Evolutionary conservation across 2,888 invertebrate species (phyloP).

Genomic region (Drosophila leonis): DNA sequence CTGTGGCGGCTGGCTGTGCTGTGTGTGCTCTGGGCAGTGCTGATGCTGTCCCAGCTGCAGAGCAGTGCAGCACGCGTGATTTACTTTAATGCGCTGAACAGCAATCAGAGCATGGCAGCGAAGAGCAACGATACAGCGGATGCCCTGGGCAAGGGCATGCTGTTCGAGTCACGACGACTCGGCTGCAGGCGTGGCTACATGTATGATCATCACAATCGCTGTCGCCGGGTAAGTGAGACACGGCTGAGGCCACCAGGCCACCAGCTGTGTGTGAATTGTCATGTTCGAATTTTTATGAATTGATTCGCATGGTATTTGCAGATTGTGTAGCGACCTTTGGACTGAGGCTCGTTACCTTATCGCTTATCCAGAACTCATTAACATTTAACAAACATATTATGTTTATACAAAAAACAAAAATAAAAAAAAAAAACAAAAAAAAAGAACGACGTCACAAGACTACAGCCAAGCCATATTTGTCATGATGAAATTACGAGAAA

Average conservation of each 20-base stretch:
- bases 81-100: constrained; percentile 46
- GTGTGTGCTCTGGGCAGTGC: neutral
- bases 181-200: constrained; percentile 56
- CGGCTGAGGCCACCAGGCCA: neutral
- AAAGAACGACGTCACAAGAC: constrained; percentile 35
- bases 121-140: neutral
- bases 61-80: constrained; percentile 53
- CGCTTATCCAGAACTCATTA: constrained; percentile 26
- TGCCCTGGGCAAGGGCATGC: constrained; percentile 61
- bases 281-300: neutral
- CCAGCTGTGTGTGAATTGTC: neutral
- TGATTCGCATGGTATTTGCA: constrained; percentile 17
- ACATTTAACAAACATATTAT: constrained; percentile 11
- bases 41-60: constrained; percentile 15
- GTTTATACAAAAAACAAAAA: neutral
- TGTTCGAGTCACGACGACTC: constrained; percentile 51
- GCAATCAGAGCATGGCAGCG: constrained; percentile 27
- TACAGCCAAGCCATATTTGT: constrained; percentile 12
- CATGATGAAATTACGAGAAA: constrained; percentile 33
- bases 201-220: constrained; percentile 72
- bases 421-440: neutral
- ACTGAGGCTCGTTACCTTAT: constrained; percentile 15
- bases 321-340: constrained; percentile 54
- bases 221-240: constrained; percentile 62
- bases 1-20: constrained; percentile 17